These are phyloP conservation scores for Eudyptes chrysolophus DNA, from an alignment of 2,113 vertebrate genomes.

Conservation along the genomic window DNA sequence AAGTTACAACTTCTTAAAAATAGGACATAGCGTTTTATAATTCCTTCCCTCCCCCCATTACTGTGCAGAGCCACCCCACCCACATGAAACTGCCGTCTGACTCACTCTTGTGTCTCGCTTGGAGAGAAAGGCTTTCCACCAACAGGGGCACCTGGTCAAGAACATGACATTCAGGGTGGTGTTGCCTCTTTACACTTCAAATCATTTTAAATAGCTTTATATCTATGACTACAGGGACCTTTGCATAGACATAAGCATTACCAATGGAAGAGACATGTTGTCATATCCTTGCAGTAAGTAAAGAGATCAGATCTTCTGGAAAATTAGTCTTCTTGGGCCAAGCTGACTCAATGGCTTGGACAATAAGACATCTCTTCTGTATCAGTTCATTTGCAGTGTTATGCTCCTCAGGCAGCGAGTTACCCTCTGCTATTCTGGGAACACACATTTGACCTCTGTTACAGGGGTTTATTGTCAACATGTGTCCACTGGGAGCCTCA, in stretches of 20 bases:
- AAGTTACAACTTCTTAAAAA: slow-evolving; percentile 39
- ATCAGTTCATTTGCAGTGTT: neutral
- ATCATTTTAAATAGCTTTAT: neutral
- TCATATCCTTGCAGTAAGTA: neutral
- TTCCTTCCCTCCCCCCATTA: neutral
- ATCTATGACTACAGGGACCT: slow-evolving; percentile 12
- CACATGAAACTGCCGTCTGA: slow-evolving; percentile 7
- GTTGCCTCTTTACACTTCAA: neutral
- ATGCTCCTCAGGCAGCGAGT: neutral
- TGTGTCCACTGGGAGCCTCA: slow-evolving; percentile 50
- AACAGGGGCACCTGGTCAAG: slow-evolving; percentile 10
- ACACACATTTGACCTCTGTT: slow-evolving; percentile 49
- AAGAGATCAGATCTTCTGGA: slow-evolving; percentile 21
- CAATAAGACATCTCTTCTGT: slow-evolving; percentile 39
- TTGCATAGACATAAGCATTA: neutral
- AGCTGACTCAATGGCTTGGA: slow-evolving; percentile 19
- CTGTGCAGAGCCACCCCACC: slow-evolving; percentile 3
- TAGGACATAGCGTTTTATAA: neutral
- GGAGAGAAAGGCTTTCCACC: slow-evolving; percentile 20
- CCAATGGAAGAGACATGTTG: slow-evolving; percentile 20
- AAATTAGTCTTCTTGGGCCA: slow-evolving; percentile 28
- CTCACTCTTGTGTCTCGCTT: neutral
- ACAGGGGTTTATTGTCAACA: slow-evolving; percentile 53
- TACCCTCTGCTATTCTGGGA: slow-evolving; percentile 48
- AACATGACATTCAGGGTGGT: neutral